These are phyloP conservation scores for Sinella curviseta DNA, from an alignment of 1,140 invertebrate species.

Conservation along the genomic window DNA sequence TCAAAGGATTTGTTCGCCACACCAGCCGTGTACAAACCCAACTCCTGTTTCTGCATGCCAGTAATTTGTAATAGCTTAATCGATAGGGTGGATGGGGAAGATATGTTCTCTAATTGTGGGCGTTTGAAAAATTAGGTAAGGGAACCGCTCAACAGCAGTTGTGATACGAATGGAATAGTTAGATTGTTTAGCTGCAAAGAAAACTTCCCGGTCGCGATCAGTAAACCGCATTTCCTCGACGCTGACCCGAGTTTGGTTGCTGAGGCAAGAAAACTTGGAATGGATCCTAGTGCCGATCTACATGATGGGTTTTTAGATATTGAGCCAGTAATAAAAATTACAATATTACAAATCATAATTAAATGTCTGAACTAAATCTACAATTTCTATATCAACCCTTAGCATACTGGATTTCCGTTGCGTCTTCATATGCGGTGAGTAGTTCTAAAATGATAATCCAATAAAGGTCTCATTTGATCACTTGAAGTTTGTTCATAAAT, in stretches of 20 bases:
- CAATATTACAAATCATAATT: neutral
- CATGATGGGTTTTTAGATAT: neutral
- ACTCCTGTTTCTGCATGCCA: constrained; percentile 8
- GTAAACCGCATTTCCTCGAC: constrained; percentile 22
- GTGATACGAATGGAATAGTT: neutral
- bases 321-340: neutral
- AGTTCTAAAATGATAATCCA: too few relatives aligned
- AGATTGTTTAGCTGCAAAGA: constrained; percentile 18
- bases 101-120: neutral
- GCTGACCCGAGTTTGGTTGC: neutral
- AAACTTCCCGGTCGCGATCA: neutral
- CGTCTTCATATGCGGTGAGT: neutral
- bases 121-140: neutral
- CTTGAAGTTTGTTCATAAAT: too few relatives aligned
- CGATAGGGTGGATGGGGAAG: too few relatives aligned
- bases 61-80: neutral
- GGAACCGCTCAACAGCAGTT: neutral
- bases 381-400: neutral
- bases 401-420: constrained; percentile 13
- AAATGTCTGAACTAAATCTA: neutral
- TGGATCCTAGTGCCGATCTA: neutral
- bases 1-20: neutral
- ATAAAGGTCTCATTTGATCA: too few relatives aligned
- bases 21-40: neutral
- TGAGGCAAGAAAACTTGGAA: neutral